Conservation (phyloP, 2,797 vertebrate genomes). For the Macroramphosus scolopax region DNA sequence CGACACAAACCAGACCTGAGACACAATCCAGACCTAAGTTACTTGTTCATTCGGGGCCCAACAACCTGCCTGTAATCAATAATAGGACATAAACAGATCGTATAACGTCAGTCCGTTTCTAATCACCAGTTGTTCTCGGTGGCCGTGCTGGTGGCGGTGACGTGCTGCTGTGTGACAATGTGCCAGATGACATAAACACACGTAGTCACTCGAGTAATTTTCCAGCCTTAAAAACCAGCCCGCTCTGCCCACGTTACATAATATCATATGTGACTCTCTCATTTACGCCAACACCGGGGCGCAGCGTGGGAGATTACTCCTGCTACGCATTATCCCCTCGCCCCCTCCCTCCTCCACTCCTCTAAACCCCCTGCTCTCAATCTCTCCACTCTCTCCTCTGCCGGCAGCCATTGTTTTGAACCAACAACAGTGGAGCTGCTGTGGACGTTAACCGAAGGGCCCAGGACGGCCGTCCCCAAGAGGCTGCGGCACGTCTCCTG, state of each 20-base stretch:
- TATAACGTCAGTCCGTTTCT: too few species aligned
- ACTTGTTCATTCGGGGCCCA: too few species aligned
- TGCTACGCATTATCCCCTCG: conserved; percentile 47
- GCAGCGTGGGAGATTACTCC: conserved; percentile 60
- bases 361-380: conserved; percentile 43
- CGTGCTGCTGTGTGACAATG: conserved; percentile 18
- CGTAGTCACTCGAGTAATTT: conserved; percentile 56
- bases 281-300: conserved; percentile 49
- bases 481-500: too few species aligned
- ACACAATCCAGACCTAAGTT: too few species aligned
- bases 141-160: not conserved
- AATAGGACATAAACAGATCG: too few species aligned
- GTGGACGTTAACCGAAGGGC: too few species aligned
- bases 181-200: conserved; percentile 47
- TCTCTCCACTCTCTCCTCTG: conserved; percentile 30
- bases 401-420: conserved; percentile 38
- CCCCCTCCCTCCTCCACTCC: conserved; percentile 18
- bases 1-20: too few species aligned
- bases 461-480: too few species aligned
- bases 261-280: conserved; percentile 60
- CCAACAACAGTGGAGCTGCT: conserved; percentile 18
- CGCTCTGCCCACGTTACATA: conserved; percentile 49
- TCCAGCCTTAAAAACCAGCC: conserved; percentile 51
- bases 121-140: too few species aligned
- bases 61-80: too few species aligned